A percentile compares a stretch with the other conserved stretches of the same genome.
Evolutionary conservation across 2,113 vertebrate species (phyloP).

Genomic region (Bos indicus): DNA sequence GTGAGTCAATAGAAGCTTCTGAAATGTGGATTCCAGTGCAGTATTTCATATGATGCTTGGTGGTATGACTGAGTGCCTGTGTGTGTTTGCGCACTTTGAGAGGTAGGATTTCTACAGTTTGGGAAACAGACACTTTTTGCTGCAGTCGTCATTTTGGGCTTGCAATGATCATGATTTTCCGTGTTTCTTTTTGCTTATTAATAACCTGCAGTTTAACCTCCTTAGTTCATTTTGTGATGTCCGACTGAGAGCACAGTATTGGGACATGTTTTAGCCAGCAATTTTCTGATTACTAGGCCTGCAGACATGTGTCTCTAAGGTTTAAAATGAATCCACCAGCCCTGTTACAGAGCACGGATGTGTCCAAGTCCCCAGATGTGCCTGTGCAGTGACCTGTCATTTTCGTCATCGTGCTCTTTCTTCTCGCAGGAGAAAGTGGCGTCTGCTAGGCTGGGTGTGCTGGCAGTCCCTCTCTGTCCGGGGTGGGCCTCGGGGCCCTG

Average conservation of each 20-base stretch:
- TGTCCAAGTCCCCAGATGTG: background rate
- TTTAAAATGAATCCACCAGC: background rate
- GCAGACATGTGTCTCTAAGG: background rate
- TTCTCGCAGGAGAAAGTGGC: background rate
- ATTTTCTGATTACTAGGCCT: background rate
- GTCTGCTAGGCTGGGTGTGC: background rate
- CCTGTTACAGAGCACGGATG: background rate
- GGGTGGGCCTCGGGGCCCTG: rapidly evolving
- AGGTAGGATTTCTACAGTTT: background rate
- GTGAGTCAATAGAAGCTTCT: background rate
- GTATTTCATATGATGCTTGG: background rate
- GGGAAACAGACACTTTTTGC: background rate
- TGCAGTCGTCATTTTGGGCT: background rate
- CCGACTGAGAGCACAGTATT: background rate
- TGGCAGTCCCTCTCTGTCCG: background rate
- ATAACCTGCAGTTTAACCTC: background rate
- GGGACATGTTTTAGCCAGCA: background rate
- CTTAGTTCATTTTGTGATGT: background rate
- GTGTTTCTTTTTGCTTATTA: background rate
- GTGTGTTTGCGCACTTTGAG: rapidly evolving
- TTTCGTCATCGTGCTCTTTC: background rate
- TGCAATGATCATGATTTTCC: background rate
- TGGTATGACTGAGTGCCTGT: background rate
- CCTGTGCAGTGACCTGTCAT: background rate
- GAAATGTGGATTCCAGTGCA: background rate